phyloP scores from a whole-genome alignment of 2,113 vertebrate species.

The Centropristis striata region DNA sequence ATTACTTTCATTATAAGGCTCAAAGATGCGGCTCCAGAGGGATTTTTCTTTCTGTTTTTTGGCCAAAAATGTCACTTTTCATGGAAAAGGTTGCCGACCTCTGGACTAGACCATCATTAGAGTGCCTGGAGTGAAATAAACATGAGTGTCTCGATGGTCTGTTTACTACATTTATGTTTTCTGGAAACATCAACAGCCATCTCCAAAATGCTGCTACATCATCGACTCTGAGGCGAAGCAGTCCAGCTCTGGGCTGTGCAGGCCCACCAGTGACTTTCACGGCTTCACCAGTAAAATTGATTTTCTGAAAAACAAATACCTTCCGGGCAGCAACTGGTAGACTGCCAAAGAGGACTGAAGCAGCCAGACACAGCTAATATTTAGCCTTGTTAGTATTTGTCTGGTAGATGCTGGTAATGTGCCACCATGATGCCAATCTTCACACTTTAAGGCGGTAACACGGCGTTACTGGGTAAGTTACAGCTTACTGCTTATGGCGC shows the following conservation, averaged over 20 bases:
- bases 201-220: too few species aligned
- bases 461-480: neutral
- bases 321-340: neutral
- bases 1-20: too few species aligned
- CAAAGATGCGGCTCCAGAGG: too few species aligned
- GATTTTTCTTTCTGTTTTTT: too few species aligned
- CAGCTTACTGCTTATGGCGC: neutral
- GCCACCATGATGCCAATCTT: neutral
- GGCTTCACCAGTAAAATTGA: constrained; percentile 17
- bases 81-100: too few species aligned
- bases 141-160: too few species aligned
- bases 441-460: neutral
- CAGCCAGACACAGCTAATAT: neutral
- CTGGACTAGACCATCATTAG: too few species aligned
- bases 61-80: too few species aligned
- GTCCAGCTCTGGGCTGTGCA: neutral
- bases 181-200: neutral
- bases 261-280: neutral
- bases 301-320: constrained; percentile 45
- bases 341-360: too few species aligned
- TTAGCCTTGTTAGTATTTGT: neutral
- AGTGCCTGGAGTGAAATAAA: neutral
- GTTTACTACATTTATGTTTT: neutral
- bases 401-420: neutral
- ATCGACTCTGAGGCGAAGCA: rapidly evolving